Conservation (phyloP, 2,888 invertebrate species). For the Celastrina argiolus region DNA sequence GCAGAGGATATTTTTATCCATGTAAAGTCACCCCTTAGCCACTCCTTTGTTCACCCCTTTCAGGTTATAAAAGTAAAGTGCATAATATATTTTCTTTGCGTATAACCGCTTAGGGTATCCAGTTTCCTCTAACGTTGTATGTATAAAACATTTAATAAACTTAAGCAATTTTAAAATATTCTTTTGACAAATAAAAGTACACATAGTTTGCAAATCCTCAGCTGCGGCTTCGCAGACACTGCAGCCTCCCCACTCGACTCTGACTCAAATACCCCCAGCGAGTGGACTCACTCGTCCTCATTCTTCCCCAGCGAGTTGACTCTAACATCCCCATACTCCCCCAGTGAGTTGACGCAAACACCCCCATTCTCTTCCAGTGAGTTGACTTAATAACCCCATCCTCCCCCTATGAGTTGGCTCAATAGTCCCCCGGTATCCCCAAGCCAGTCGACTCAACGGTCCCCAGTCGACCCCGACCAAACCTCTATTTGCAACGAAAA, state of each 20-base stretch:
- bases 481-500: conserved; percentile 18
- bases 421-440: neutral
- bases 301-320: neutral
- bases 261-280: neutral
- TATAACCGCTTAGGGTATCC: neutral
- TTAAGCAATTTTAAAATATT: neutral
- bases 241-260: neutral
- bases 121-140: neutral
- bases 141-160: neutral
- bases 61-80: neutral
- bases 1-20: neutral
- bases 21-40: neutral
- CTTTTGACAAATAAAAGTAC: neutral
- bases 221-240: neutral
- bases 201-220: neutral
- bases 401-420: neutral
- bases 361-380: neutral
- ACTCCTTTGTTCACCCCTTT: neutral
- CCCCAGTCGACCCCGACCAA: conserved; percentile 9
- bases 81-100: neutral
- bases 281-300: too few species aligned
- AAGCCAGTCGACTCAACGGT: neutral
- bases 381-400: neutral
- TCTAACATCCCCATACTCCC: neutral
- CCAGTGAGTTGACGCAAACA: neutral